Evolutionary conservation across 2,888 invertebrate species (phyloP).

Genomic region (Ryuthela nishihirai): DNA sequence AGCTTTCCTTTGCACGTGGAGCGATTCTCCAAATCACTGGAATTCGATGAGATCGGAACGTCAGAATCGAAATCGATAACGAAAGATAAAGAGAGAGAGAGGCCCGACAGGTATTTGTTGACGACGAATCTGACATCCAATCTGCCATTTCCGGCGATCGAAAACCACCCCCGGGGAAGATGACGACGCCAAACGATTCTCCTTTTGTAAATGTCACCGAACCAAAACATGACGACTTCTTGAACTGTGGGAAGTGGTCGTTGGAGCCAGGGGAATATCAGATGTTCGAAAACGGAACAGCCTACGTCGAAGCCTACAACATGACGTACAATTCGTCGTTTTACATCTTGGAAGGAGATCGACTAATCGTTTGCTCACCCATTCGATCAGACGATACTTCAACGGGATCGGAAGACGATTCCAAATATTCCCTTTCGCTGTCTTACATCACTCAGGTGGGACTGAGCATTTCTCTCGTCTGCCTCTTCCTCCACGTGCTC

Average conservation of each 20-base stretch:
- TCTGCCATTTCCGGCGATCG: too few species aligned
- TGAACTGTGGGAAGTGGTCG: not conserved
- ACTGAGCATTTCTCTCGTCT: constrained; percentile 23
- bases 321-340: constrained; percentile 1
- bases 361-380: constrained; percentile 16
- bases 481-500: constrained; percentile 24
- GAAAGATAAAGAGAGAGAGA: too few species aligned
- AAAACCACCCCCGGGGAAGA: too few species aligned
- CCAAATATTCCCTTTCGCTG: constrained; percentile 12
- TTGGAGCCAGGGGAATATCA: constrained; percentile 17
- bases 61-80: too few species aligned
- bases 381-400: constrained; percentile 31
- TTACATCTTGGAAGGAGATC: constrained; percentile 3
- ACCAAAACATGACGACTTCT: constrained; percentile 8
- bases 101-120: too few species aligned
- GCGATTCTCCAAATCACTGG: too few species aligned
- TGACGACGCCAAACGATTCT: too few species aligned
- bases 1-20: too few species aligned
- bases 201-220: too few species aligned
- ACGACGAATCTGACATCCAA: too few species aligned
- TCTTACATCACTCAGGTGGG: constrained; percentile 49
- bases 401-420: not conserved
- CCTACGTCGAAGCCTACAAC: constrained; percentile 16
- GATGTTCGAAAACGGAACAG: constrained; percentile 18
- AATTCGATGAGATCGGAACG: too few species aligned